Evolutionary conservation across 1,140 invertebrate species (phyloP).

Genomic region (Rhynchophorus ferrugineus): DNA sequence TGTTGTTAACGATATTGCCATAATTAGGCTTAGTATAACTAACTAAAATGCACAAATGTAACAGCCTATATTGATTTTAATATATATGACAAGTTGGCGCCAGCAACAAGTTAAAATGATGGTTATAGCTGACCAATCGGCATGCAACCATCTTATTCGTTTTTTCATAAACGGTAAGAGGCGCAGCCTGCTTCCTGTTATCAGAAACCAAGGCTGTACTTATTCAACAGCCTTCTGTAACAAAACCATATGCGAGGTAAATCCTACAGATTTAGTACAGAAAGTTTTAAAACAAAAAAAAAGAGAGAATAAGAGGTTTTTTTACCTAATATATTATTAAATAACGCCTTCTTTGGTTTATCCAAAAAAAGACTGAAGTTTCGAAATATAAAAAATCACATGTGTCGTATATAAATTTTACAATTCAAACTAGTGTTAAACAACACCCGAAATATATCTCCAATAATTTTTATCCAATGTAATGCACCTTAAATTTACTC

Average conservation of each 20-base stretch:
- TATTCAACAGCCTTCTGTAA: not conserved
- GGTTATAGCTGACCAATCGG: slow-evolving; percentile 1
- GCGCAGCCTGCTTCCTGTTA: slow-evolving; percentile 12
- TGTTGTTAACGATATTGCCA: not conserved
- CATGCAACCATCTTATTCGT: slow-evolving; percentile 34
- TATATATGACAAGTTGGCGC: not conserved
- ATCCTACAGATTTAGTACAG: slow-evolving; percentile 32
- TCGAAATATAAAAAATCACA: too few relatives aligned
- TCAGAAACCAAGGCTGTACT: slow-evolving; percentile 3
- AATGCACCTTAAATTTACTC: too few relatives aligned
- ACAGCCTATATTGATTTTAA: slow-evolving; percentile 32
- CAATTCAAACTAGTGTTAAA: too few relatives aligned
- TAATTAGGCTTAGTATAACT: slow-evolving; percentile 13
- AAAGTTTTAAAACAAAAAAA: too few relatives aligned
- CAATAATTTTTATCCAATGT: too few relatives aligned
- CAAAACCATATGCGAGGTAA: slow-evolving; percentile 32
- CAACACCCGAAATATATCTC: too few relatives aligned
- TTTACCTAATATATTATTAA: slow-evolving; percentile 11
- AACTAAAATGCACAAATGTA: slow-evolving; percentile 35
- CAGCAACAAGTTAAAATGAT: not conserved
- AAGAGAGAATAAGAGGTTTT: slow-evolving; percentile 7
- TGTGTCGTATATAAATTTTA: too few relatives aligned
- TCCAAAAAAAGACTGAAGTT: too few relatives aligned
- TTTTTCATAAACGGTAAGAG: slow-evolving; percentile 40
- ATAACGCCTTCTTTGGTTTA: too few relatives aligned